Percentiles rank a stretch among this genome's conserved stretches.
Evolutionary conservation across 1,140 invertebrate species (phyloP).

Genomic region (Apis laboriosa): DNA sequence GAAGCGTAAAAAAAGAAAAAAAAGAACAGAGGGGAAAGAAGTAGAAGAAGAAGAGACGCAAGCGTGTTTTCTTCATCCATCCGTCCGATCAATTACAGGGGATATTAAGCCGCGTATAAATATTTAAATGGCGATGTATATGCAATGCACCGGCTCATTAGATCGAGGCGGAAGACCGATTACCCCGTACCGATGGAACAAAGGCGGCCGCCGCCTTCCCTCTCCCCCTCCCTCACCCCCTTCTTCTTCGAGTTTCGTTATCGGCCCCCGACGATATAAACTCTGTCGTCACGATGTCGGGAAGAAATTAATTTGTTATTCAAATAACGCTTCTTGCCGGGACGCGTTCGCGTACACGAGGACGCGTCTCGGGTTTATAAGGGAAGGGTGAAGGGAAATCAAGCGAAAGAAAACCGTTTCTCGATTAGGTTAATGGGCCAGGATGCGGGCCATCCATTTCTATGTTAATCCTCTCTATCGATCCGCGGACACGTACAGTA

Average conservation of each 20-base stretch:
- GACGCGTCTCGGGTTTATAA: no score
- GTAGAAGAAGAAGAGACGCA: background rate
- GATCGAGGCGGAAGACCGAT: constrained; percentile 22
- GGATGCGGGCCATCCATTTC: constrained; percentile 54
- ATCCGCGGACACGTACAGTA: background rate
- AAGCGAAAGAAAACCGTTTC: constrained; percentile 34
- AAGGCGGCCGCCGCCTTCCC: background rate
- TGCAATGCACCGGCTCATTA: constrained; percentile 35
- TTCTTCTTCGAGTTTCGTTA: constrained; percentile 30
- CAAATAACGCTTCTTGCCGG: constrained; percentile 42
- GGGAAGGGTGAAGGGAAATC: background rate
- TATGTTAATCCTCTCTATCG: constrained; percentile 62
- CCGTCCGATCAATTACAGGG: constrained; percentile 39
- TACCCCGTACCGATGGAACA: background rate
- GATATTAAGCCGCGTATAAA: constrained; percentile 36
- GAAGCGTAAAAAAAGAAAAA: background rate
- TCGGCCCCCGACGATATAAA: constrained; percentile 25
- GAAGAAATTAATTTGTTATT: constrained; percentile 60
- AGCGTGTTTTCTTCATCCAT: background rate
- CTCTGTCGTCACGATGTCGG: background rate
- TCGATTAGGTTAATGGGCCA: constrained; percentile 61
- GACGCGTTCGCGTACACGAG: background rate
- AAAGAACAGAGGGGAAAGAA: no score
- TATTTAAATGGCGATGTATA: constrained; percentile 38
- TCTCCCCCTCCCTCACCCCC: no score